Percentiles rank a stretch among this genome's conserved stretches.
Conservation (phyloP, 1,140 invertebrate species). For the Macrobrachium nipponense region DNA sequence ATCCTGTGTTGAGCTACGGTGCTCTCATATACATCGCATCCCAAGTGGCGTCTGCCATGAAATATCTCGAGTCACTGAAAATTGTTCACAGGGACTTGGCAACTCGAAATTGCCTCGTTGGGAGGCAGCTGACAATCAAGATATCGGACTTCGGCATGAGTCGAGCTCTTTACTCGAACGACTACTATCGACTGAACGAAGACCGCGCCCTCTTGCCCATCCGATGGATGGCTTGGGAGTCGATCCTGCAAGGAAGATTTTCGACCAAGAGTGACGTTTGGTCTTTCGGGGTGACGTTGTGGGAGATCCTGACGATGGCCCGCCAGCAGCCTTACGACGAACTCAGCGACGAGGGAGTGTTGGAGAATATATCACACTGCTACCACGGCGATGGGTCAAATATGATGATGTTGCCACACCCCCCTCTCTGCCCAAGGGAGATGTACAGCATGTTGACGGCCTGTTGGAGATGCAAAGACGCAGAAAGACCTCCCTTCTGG, state of each 20-base stretch:
- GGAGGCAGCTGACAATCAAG: slow-evolving; percentile 68
- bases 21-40: slow-evolving; percentile 76
- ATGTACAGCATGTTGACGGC: slow-evolving; percentile 82
- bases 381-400: slow-evolving; percentile 76
- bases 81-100: slow-evolving; percentile 84
- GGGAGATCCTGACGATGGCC: slow-evolving; percentile 90
- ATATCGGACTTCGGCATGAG: slow-evolving; percentile 73
- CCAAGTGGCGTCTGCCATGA: slow-evolving; percentile 87
- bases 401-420: slow-evolving; percentile 72
- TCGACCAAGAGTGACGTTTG: slow-evolving; percentile 89
- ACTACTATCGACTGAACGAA: slow-evolving; percentile 78
- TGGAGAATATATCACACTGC: slow-evolving; percentile 81
- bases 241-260: slow-evolving; percentile 77
- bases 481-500: slow-evolving; percentile 77
- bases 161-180: slow-evolving; percentile 75
- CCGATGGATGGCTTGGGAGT: slow-evolving; percentile 65
- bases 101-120: slow-evolving; percentile 73
- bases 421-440: slow-evolving; percentile 75
- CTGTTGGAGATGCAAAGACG: slow-evolving; percentile 78
- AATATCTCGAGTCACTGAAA: slow-evolving; percentile 83
- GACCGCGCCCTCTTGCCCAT: slow-evolving; percentile 73
- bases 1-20: slow-evolving; percentile 73
- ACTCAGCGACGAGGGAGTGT: slow-evolving; percentile 81
- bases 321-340: slow-evolving; percentile 83
- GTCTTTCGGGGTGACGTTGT: slow-evolving; percentile 88